Conservation (phyloP, 2,113 vertebrate genomes). For the Galeopterus variegatus region DNA sequence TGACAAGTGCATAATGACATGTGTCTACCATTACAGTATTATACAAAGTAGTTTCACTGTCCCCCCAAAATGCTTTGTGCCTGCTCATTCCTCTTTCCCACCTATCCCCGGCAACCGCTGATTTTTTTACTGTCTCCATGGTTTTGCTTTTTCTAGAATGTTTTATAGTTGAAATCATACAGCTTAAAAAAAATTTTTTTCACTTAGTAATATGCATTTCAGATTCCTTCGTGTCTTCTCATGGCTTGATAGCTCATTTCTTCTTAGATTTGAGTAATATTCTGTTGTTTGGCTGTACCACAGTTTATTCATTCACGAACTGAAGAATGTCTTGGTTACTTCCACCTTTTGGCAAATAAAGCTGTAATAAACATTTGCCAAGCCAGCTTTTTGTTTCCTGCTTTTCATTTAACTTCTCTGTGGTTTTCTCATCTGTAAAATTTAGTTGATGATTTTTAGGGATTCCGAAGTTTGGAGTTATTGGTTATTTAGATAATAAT, state of each 20-base stretch:
- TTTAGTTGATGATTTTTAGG: not conserved
- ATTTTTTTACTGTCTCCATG: conserved; percentile 12
- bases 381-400: conserved; percentile 25
- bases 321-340: not conserved
- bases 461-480: conserved; percentile 38
- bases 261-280: not conserved
- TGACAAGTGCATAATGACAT: not conserved
- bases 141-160: not conserved
- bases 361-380: not conserved
- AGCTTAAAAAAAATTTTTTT: too few species aligned
- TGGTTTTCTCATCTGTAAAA: not conserved
- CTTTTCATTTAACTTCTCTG: conserved; percentile 1
- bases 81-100: not conserved
- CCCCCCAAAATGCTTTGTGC: not conserved
- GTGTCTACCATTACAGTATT: not conserved
- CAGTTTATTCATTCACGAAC: not conserved
- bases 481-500: not conserved
- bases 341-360: conserved; percentile 11
- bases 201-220: not conserved
- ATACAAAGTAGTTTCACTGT: not conserved
- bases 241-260: conserved; percentile 4
- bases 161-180: not conserved
- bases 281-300: not conserved
- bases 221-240: not conserved
- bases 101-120: not conserved